These are phyloP conservation scores for Drosophila miranda DNA, from an alignment of 1,140 invertebrate genomes.

Conservation along the genomic window DNA sequence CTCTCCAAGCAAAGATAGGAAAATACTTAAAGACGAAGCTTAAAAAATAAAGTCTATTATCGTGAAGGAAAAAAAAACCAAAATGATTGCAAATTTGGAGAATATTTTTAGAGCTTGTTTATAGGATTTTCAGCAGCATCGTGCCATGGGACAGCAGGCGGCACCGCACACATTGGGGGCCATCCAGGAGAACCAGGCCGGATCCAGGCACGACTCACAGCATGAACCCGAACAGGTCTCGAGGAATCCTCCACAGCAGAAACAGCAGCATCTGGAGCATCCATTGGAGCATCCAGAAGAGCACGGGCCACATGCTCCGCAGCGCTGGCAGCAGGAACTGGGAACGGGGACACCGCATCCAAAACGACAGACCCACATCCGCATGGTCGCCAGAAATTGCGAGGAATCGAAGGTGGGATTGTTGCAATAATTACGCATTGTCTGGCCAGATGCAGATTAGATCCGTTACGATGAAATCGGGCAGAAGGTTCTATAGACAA, in stretches of 20 bases:
- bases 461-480: background rate
- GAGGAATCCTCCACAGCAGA: constrained; percentile 40
- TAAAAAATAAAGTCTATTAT: too few species aligned
- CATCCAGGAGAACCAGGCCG: constrained; percentile 30
- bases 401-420: constrained; percentile 9
- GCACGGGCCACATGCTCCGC: constrained; percentile 1
- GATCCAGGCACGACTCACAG: constrained; percentile 38
- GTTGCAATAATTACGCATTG: constrained; percentile 5
- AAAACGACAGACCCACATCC: constrained; percentile 4
- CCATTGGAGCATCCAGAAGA: constrained; percentile 28
- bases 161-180: background rate
- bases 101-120: background rate
- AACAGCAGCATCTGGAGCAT: constrained; percentile 15
- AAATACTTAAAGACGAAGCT: too few species aligned
- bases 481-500: too few species aligned
- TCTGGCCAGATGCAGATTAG: background rate
- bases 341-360: constrained; percentile 5
- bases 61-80: too few species aligned
- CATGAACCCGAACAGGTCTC: constrained; percentile 16
- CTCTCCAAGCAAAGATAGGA: too few species aligned
- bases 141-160: background rate
- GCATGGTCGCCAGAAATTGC: constrained; percentile 13
- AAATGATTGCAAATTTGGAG: too few species aligned
- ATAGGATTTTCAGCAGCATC: background rate
- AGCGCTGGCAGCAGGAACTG: background rate